These are phyloP conservation scores for Microdon myrmicae DNA, from an alignment of 2,888 invertebrate species.

Conservation along the genomic window DNA sequence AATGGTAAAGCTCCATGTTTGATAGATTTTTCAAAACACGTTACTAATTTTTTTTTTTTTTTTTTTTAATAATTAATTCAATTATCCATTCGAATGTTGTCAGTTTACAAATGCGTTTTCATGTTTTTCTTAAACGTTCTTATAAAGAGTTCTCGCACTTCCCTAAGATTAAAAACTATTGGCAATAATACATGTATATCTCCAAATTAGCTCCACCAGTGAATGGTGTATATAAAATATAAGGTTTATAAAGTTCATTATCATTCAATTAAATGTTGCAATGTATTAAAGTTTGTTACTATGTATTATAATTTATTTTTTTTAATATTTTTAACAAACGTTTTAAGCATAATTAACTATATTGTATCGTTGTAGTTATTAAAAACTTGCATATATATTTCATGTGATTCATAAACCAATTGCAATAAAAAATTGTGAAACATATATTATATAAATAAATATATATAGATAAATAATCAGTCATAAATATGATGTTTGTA, in stretches of 20 bases:
- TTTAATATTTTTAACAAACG: conserved; percentile 6
- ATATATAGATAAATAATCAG: conserved; percentile 10
- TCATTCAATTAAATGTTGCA: conserved; percentile 44
- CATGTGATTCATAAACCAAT: too few relatives aligned
- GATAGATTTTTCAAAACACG: conserved; percentile 23
- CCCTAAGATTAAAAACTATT: too few relatives aligned
- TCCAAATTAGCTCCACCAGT: conserved; percentile 2
- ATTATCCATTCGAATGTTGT: conserved; percentile 27
- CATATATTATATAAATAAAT: conserved; percentile 8
- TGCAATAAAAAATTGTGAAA: too few relatives aligned
- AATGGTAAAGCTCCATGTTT: too few relatives aligned
- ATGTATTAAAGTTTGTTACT: conserved; percentile 38
- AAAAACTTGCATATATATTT: too few relatives aligned
- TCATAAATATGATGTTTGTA: conserved; percentile 26
- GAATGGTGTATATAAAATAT: conserved; percentile 5
- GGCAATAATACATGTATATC: conserved; percentile 6
- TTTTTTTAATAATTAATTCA: conserved; percentile 6
- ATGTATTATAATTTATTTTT: conserved; percentile 19
- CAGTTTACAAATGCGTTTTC: conserved; percentile 29
- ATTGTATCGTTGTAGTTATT: conserved; percentile 28
- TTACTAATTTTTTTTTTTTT: conserved; percentile 12
- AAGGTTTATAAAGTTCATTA: conserved; percentile 33
- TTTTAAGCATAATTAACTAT: conserved; percentile 24
- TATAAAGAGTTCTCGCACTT: too few relatives aligned
- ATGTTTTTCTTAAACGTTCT: conserved; percentile 15